Evolutionary conservation across 2,888 invertebrate genomes (phyloP), one percentile per base, ranked within the genome.

Genomic region (Agrotis puta): DNA sequence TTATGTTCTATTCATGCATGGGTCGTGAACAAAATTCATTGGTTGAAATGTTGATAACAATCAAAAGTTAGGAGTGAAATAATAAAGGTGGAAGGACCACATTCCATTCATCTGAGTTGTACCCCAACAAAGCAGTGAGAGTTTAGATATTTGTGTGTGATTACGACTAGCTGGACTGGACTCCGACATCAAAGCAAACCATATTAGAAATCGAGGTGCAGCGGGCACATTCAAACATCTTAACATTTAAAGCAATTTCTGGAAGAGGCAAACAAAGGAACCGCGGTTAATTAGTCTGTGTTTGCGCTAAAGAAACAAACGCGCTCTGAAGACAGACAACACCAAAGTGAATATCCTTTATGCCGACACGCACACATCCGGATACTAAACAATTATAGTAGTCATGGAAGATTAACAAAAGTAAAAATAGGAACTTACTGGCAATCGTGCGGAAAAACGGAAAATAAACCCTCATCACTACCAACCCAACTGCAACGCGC

Each of bases 221-320:
- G 74, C 73, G 71, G 85, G 85, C 81, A 89, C 85, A 74, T 78
- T 69, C 64, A 90, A 89, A 88, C 88, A 87, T 83, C 85, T 86
- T 84, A 85, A 84, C 86, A 84, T 87, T 84, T 88, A 87, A 88
- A 90, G 88, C 88, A 88, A 90, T 93, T 92, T 91, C 92, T 92
- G 91, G 91, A 92, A 93, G 90, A 90, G 88, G 86, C 89, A 88
- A 91, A 92, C 92, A 94, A 93, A 94, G 91, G 89, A 87, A 91
- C 91, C 92, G 92, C 91, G 85, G 89, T 91, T 93, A 92, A 93
- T 93, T 92, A 92, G 91, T 89, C 87, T 88, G 89, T 94, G 92
- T 94, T 94, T 94, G 91, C 89, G 68, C 84, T 87, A 81, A 88
- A 88, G 88, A 91, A 93, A 94, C 92, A 93, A 90, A 89, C 89